phyloP scores from a whole-genome alignment of 2,113 vertebrate genomes.

The Chlamydotis undulata region DNA sequence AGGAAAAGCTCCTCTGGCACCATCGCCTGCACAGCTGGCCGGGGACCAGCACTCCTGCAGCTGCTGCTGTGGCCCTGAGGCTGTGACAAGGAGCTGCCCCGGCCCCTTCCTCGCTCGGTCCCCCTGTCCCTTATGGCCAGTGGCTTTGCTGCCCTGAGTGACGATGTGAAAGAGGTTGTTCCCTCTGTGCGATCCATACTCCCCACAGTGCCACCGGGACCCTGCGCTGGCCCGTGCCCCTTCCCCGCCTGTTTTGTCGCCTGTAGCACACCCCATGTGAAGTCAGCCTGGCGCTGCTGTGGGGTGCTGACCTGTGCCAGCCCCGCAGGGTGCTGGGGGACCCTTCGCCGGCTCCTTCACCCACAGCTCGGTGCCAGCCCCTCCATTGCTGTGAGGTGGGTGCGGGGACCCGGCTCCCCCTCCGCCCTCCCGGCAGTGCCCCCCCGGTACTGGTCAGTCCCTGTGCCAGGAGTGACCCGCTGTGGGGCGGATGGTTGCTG shows the following conservation, averaged over 20 bases:
- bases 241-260: background rate
- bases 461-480: background rate
- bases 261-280: background rate
- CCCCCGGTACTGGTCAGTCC: background rate
- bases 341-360: background rate
- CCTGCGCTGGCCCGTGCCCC: background rate
- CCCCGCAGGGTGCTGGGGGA: rapidly evolving
- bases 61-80: background rate
- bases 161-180: background rate
- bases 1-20: background rate
- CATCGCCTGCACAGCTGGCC: background rate
- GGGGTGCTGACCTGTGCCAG: background rate
- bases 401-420: background rate
- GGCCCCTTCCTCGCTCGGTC: background rate
- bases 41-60: background rate
- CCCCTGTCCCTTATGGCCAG: background rate
- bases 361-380: background rate
- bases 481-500: background rate
- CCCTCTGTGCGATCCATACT: background rate
- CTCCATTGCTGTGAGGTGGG: rapidly evolving
- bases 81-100: background rate
- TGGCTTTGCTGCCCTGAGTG: background rate
- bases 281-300: background rate
- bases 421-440: background rate
- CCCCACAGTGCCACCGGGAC: background rate